phyloP scores from a whole-genome alignment of 2,888 invertebrate species.

The Cistogaster globosa region DNA sequence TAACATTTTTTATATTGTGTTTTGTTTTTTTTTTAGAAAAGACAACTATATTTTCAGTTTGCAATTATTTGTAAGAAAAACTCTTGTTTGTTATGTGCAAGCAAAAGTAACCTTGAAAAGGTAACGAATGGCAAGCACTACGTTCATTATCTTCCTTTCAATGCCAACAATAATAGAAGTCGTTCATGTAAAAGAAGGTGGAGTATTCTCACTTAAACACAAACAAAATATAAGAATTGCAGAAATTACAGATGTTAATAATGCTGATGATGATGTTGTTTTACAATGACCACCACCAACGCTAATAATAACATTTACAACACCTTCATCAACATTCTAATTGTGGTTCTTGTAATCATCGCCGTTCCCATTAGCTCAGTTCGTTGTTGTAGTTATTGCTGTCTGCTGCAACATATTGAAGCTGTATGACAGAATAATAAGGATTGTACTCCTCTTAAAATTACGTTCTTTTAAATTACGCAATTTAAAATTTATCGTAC shows the following conservation, averaged over 20 bases:
- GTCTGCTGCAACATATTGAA: not conserved
- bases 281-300: too few relatives aligned
- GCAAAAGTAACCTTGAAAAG: conserved; percentile 37
- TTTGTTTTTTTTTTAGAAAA: not conserved
- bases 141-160: conserved; percentile 26
- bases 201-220: conserved; percentile 32
- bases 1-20: not conserved
- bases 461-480: not conserved
- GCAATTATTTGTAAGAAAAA: conserved; percentile 35
- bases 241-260: conserved; percentile 9
- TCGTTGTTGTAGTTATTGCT: not conserved
- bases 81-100: conserved; percentile 54
- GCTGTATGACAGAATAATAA: not conserved
- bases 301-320: not conserved
- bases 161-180: conserved; percentile 46
- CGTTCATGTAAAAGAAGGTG: conserved; percentile 34
- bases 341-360: conserved; percentile 27
- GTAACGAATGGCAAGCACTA: conserved; percentile 10
- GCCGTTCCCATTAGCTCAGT: conserved; percentile 4
- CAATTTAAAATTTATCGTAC: conserved; percentile 18
- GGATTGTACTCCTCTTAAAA: not conserved
- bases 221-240: not conserved
- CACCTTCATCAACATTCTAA: conserved; percentile 15
- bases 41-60: conserved; percentile 5
- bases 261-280: not conserved